A percentile compares a stretch with the other conserved stretches of the same genome.
Conservation (phyloP, 1,140 invertebrate species). For the Drosophila nigrodunni region DNA sequence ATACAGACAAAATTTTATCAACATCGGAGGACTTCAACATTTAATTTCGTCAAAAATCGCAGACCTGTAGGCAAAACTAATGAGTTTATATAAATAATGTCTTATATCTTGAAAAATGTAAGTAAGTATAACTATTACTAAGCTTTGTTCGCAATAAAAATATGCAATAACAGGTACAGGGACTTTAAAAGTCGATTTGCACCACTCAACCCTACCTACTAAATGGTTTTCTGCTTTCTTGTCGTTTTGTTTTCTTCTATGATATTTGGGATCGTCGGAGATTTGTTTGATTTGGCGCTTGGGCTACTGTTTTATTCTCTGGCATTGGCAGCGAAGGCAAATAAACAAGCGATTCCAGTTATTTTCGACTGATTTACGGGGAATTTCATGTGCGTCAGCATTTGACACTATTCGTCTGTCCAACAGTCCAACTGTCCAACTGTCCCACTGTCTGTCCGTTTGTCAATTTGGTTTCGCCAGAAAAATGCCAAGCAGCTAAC, state of each 20-base stretch:
- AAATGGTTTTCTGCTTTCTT: constrained; percentile 36
- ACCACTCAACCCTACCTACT: background rate
- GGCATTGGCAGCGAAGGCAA: constrained; percentile 44
- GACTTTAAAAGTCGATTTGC: no score
- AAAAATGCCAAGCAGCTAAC: constrained; percentile 52
- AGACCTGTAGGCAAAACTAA: no score
- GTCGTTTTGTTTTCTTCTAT: constrained; percentile 14
- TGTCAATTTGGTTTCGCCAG: constrained; percentile 53
- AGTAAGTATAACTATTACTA: no score
- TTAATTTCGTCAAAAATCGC: no score
- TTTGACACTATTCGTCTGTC: constrained; percentile 27
- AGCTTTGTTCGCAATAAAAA: no score
- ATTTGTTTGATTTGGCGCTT: constrained; percentile 53
- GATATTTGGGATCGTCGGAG: constrained; percentile 26
- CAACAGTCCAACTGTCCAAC: background rate
- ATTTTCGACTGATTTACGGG: constrained; percentile 79
- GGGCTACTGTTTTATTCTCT: constrained; percentile 74
- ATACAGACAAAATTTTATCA: no score
- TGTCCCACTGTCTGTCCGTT: constrained; percentile 38
- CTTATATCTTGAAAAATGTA: no score
- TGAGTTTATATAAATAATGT: no score
- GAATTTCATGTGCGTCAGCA: constrained; percentile 80
- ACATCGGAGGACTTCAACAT: no score
- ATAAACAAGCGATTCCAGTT: constrained; percentile 77
- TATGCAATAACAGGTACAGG: no score